A percentile compares a stretch with the other conserved stretches of the same genome.
phyloP scores from a whole-genome alignment of 1,140 invertebrate species.

The Trichonephila inaurata region DNA sequence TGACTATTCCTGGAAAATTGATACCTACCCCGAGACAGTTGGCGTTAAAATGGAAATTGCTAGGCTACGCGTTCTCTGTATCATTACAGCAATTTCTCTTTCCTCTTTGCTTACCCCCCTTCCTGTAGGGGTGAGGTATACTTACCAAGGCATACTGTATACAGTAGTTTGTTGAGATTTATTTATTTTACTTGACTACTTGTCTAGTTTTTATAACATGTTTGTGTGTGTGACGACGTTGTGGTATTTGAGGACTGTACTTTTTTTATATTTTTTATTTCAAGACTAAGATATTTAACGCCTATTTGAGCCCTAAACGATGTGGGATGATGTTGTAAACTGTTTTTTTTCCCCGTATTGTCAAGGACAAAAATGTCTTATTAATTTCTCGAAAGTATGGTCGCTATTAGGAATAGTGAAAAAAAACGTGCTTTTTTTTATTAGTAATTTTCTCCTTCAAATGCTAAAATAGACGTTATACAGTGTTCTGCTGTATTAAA shows the following conservation, averaged over 20 bases:
- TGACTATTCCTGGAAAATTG: slow-evolving; percentile 56
- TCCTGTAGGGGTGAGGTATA: background rate
- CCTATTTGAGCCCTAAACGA: background rate
- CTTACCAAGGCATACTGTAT: slow-evolving; percentile 5
- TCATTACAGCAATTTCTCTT: slow-evolving; percentile 69
- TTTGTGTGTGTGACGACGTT: background rate
- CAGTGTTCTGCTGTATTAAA: no score
- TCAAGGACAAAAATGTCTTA: background rate
- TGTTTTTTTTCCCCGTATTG: background rate
- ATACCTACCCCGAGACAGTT: slow-evolving; percentile 59
- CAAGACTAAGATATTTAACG: background rate
- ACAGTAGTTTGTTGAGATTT: background rate
- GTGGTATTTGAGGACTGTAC: background rate
- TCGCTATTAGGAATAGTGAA: no score
- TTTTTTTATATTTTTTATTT: background rate
- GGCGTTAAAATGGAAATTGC: slow-evolving; percentile 71
- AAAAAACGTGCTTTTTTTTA: no score
- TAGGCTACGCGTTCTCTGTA: slow-evolving; percentile 36
- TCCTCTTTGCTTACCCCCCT: background rate
- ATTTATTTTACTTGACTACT: slow-evolving; percentile 21
- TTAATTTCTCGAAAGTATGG: background rate
- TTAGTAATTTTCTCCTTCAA: no score
- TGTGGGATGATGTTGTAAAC: background rate
- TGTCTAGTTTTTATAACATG: slow-evolving; percentile 10
- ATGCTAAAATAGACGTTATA: no score